Conservation (phyloP, 2,113 vertebrate species). For the Brachyistius frenatus region DNA sequence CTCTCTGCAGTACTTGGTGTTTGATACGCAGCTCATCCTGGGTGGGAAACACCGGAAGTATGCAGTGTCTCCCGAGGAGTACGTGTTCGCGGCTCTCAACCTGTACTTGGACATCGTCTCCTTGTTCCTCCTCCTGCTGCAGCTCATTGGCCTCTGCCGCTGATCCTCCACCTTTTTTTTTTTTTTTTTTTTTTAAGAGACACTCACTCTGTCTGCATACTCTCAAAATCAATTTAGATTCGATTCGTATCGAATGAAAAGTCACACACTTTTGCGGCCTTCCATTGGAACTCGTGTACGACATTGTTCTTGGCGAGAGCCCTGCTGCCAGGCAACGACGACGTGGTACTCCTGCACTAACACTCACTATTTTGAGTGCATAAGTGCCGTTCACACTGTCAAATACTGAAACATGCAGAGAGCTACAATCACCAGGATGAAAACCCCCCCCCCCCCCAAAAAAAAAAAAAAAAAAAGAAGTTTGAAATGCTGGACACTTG, state of each 20-base stretch:
- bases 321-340: too few relatives aligned
- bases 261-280: not conserved
- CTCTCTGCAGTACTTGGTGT: conserved; percentile 83
- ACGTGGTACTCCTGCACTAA: too few relatives aligned
- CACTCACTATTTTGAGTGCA: too few relatives aligned
- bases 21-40: conserved; percentile 87
- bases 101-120: conserved; percentile 87
- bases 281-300: too few relatives aligned
- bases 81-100: conserved; percentile 87
- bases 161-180: conserved; percentile 20
- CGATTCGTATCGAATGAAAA: not conserved
- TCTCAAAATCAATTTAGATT: not conserved
- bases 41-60: conserved; percentile 83
- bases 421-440: too few relatives aligned
- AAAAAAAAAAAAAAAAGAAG: too few relatives aligned
- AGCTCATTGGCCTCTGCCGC: conserved; percentile 75
- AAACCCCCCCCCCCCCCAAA: too few relatives aligned
- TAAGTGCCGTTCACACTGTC: too few relatives aligned
- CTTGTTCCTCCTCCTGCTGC: conserved; percentile 86
- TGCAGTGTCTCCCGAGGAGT: conserved; percentile 85
- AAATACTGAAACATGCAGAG: too few relatives aligned
- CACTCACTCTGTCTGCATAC: not conserved
- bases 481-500: too few relatives aligned
- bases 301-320: too few relatives aligned
- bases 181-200: not conserved